Conservation (phyloP, 2,888 invertebrate species). For the Thymelicus sylvestris region DNA sequence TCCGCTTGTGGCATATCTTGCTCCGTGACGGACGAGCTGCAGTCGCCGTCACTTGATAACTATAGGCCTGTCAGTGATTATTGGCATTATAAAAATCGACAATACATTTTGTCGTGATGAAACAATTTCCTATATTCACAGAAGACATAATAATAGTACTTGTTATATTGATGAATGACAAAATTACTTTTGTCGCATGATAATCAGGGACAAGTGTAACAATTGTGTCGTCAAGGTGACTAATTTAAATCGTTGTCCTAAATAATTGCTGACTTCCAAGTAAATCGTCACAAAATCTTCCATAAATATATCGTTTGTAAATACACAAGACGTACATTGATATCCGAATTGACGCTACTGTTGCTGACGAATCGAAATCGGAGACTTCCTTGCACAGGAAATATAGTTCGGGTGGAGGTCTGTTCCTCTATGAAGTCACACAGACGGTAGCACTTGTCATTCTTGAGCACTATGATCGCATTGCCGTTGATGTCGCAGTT, state of each 20-base stretch:
- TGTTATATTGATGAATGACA: too few species aligned
- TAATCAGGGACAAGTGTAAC: too few species aligned
- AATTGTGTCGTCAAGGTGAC: too few species aligned
- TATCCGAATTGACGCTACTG: constrained; percentile 71
- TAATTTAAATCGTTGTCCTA: too few species aligned
- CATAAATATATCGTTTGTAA: too few species aligned
- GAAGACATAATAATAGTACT: too few species aligned
- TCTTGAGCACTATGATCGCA: constrained; percentile 62
- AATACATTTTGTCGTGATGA: too few species aligned
- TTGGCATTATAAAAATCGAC: neutral
- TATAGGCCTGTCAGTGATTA: constrained; percentile 57
- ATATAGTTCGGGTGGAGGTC: constrained; percentile 56
- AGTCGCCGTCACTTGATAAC: constrained; percentile 72
- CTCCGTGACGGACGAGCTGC: constrained; percentile 58
- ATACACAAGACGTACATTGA: constrained; percentile 58
- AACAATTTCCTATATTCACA: too few species aligned
- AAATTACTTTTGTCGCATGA: too few species aligned
- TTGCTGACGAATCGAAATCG: constrained; percentile 69
- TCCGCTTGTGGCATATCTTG: constrained; percentile 52
- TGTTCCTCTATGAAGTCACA: constrained; percentile 56
- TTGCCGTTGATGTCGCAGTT: constrained; percentile 62
- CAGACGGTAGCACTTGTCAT: constrained; percentile 55
- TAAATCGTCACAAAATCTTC: too few species aligned
- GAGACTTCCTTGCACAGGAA: constrained; percentile 55
- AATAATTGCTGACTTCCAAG: too few species aligned